Conservation (phyloP, 2,888 invertebrate species). For the Zaprionus lineosus region DNA sequence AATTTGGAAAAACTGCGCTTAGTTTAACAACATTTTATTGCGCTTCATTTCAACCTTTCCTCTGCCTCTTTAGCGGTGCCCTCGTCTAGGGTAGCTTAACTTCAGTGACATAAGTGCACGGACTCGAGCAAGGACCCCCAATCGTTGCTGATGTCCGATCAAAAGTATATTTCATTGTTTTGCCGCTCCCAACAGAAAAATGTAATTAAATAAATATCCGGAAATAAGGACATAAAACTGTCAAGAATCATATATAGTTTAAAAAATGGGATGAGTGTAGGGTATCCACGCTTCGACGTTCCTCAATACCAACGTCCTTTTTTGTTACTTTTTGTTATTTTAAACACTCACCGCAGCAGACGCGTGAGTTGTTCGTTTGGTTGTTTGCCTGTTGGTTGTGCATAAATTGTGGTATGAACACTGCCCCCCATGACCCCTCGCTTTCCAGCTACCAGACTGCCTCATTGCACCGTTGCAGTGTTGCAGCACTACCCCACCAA, state of each 20-base stretch:
- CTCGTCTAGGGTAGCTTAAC: background rate
- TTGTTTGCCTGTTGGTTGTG: slow-evolving; percentile 58
- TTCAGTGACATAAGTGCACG: background rate
- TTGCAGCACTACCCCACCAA: background rate
- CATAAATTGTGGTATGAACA: slow-evolving; percentile 66
- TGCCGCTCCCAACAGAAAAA: no score
- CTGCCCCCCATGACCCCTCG: slow-evolving; percentile 24
- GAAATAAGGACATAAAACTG: no score
- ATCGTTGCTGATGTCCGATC: no score
- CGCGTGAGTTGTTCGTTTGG: slow-evolving; percentile 55
- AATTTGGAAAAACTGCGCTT: slow-evolving; percentile 50
- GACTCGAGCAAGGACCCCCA: no score
- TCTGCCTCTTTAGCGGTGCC: slow-evolving; percentile 1
- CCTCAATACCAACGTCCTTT: background rate
- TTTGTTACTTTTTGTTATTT: slow-evolving; percentile 21
- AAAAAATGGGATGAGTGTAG: no score
- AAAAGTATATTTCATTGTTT: no score
- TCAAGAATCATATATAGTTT: no score
- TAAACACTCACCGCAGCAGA: slow-evolving; percentile 45
- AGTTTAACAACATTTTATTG: slow-evolving; percentile 39
- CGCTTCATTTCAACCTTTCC: slow-evolving; percentile 44
- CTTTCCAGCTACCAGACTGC: no score
- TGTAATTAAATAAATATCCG: no score
- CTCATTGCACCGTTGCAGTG: background rate
- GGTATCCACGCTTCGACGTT: background rate